Evolutionary conservation across 2,113 vertebrate species (phyloP), one percentile per base, ranked within the genome.

Genomic region (Nesoenas mayeri): DNA sequence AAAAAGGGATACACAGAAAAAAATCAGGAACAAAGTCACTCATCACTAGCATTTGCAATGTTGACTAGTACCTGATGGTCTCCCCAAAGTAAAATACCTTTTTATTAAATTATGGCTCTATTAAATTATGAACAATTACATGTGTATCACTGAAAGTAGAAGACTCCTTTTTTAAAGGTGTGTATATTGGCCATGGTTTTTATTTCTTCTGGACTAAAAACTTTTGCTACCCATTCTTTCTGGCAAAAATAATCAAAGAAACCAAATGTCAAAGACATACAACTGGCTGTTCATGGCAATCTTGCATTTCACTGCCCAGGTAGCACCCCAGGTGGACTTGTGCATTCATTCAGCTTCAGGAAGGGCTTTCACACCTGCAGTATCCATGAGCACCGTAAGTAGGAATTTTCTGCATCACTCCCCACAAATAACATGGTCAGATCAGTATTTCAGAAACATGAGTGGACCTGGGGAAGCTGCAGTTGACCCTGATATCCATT

Each of bases 251-350:
- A 51, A 31, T 22, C 17, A 34, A 19, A 12, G 20, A 75, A 51
- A 32, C 1, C 18, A 88, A 67, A 75, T 4, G 3, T 16, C 61
- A 53, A 74, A 60, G 21, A 50, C 54, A 10, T 7, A 44, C 0
- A 0, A 31, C 38, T 32, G 28, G n/a, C 25, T 1, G 0, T 36
- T 86, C 19, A 65, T 21, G 84, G 15, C 2, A 1, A 11, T 28
- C 17, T 80, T 74, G 31, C 7, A 25, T 83, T 65, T 82, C 25
- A 28, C 44, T 61, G 28, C 47, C 15, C 53, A 58, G 54, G 14
- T 38, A 60, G 19, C 54, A 32, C 10, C 8, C 11, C 24, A 50
- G 53, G 25, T 8, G 36, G 38, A n/a, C 14, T 10, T 62, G 15
- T 16, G 31, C n/a, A 47, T 53, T 79, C 4, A 1, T 15, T 29